Evolutionary conservation across 2,113 vertebrate genomes (phyloP), one percentile per base, ranked within the genome.

Genomic region (Trogon surrucura): DNA sequence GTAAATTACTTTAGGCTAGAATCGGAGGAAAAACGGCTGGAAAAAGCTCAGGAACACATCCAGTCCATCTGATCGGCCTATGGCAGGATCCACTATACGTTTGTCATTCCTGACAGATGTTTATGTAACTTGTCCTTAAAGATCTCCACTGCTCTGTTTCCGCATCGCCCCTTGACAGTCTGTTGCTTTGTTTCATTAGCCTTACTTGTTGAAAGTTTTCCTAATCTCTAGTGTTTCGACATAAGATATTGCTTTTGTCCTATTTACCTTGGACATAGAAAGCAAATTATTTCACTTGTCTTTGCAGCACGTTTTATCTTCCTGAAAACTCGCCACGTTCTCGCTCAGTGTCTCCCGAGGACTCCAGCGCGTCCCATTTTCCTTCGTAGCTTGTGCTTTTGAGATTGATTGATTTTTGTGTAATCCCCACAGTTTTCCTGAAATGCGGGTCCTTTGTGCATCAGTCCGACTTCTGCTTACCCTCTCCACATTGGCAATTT

Each of bases 51-150:
- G 95, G 83, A 95, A 67, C 80, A 21, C 34, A 7, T 88, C 95
- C 83, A 95, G 83, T 64, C 62, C 82, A 21, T 84, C 61, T 74
- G 65, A 92, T 58, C 6, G 4, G 75, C 48, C 92, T 83, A 2
- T 3, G 32, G 91, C 80, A 58, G 88, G 58, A 73, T 62, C 82
- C 54, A 16, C 80, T 84, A 4, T 91, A 86, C 5, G 26, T 95
- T 97, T 95, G 89, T 95, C 91, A 90, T 93, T 69, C 54, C 91
- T 91, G 94, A 92, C 91, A 92, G 91, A 71, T 95, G 91, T 95
- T 95, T 96, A 78, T 78, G 69, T 89, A 92, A 87, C 77, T 93
- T 85, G 83, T 87, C 93, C 93, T 89, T 60, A 17, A 88, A 84
- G 38, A 86, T 93, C 83, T 92, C 80, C 92, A 57, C 41, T 34